Evolutionary conservation across 2,113 vertebrate species (phyloP).

Genomic region (Alethe castanea): DNA sequence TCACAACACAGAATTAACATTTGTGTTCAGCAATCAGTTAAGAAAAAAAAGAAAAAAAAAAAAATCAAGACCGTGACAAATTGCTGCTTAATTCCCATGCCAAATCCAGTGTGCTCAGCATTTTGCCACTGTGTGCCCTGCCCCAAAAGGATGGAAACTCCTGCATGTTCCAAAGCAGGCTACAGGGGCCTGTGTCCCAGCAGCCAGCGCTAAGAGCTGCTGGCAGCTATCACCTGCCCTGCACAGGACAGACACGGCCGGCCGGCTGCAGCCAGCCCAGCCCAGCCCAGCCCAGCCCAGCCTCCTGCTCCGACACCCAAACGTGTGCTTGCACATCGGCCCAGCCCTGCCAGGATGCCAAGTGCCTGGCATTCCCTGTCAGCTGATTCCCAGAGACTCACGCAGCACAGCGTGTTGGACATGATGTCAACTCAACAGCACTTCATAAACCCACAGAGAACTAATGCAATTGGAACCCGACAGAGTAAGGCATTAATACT

Average conservation of each 20-base stretch:
- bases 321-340: rapidly evolving
- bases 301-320: background rate
- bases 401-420: rapidly evolving
- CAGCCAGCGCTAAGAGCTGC: background rate
- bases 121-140: background rate
- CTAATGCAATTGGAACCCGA: background rate
- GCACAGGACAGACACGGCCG: rapidly evolving
- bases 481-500: conserved; percentile 32
- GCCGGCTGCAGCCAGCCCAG: background rate
- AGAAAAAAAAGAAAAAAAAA: background rate
- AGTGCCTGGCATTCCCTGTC: background rate
- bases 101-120: rapidly evolving
- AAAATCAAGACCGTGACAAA: background rate
- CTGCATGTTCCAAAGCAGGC: background rate
- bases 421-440: background rate
- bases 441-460: background rate
- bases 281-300: background rate
- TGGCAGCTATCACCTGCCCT: too few relatives aligned
- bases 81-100: background rate
- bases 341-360: background rate
- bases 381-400: background rate
- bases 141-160: rapidly evolving
- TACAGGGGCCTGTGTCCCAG: background rate
- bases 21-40: background rate
- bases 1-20: background rate